Evolutionary conservation across 2,797 vertebrate species (phyloP).

Genomic region (Sitta carolinensis): DNA sequence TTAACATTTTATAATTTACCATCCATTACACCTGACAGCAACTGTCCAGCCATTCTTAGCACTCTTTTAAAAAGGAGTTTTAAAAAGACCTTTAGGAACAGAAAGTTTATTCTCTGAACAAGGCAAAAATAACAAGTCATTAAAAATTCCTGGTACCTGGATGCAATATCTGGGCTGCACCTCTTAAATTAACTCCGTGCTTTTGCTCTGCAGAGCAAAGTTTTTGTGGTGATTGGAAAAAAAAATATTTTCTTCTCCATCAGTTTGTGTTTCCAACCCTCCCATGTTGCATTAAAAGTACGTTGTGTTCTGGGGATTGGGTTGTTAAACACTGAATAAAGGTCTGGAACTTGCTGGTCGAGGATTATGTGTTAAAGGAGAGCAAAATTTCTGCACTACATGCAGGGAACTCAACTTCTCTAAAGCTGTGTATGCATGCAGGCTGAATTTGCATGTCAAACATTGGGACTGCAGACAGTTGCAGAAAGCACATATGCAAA

Average conservation of each 20-base stretch:
- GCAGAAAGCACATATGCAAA: conserved; percentile 45
- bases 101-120: conserved; percentile 25
- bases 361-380: background rate
- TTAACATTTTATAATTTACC: conserved; percentile 51
- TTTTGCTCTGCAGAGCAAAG: background rate
- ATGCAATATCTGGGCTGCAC: conserved; percentile 26
- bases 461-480: background rate
- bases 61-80: conserved; percentile 3
- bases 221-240: conserved; percentile 30
- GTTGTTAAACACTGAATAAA: background rate
- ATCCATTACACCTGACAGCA: conserved; percentile 20
- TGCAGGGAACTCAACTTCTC: background rate
- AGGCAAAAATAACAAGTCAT: conserved; percentile 37
- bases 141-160: conserved; percentile 46
- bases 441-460: conserved; percentile 28
- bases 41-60: conserved; percentile 37
- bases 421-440: background rate
- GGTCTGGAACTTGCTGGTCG: background rate
- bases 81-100: background rate
- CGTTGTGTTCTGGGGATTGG: background rate
- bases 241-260: conserved; percentile 21
- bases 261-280: conserved; percentile 7
- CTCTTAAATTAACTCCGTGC: background rate
- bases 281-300: background rate
- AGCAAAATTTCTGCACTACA: background rate